Evolutionary conservation across 2,113 vertebrate genomes (phyloP).

Genomic region (Prietella phreatophila): DNA sequence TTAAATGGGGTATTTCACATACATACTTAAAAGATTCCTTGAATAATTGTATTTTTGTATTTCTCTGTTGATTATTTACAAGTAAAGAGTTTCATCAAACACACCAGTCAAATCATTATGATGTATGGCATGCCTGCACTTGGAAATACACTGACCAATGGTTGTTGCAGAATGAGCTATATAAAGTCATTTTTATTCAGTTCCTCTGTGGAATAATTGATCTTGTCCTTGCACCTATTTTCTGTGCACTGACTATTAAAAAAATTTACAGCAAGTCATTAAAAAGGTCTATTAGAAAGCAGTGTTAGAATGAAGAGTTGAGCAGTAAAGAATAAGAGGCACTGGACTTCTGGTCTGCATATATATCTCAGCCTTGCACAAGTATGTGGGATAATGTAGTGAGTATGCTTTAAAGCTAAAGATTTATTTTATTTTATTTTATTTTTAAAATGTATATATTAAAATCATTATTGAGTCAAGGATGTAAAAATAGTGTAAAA

Average conservation of each 20-base stretch:
- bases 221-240: conserved; percentile 27
- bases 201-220: conserved; percentile 34
- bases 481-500: not conserved
- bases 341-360: conserved; percentile 9
- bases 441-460: not conserved
- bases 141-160: not conserved
- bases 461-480: not conserved
- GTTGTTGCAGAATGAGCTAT: conserved; percentile 16
- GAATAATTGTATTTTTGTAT: not conserved
- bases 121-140: not conserved
- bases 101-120: not conserved
- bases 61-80: not conserved
- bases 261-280: conserved; percentile 39
- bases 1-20: not conserved
- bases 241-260: not conserved
- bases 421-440: too few relatives aligned
- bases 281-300: conserved; percentile 33
- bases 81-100: not conserved
- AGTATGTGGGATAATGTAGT: not conserved
- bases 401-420: not conserved
- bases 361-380: conserved; percentile 21
- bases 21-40: not conserved
- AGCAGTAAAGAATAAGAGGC: conserved; percentile 15
- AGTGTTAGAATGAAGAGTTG: conserved; percentile 31
- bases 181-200: conserved; percentile 33